A percentile compares a stretch with the other conserved stretches of the same genome.
phyloP scores from a whole-genome alignment of 2,797 vertebrate species.

The Sparidentex hasta region DNA sequence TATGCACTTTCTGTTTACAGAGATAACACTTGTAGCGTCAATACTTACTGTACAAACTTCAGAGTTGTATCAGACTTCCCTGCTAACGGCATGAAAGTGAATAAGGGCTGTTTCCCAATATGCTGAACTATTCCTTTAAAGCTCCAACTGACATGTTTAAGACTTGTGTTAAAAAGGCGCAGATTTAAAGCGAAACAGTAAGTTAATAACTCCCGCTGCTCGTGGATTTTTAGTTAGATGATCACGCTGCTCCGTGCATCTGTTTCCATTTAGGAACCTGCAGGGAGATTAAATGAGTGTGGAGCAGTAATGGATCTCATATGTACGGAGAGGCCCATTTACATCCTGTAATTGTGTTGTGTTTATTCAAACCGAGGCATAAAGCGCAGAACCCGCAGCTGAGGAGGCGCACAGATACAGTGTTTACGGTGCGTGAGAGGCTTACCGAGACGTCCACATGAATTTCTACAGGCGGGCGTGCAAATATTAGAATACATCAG shows the following conservation, averaged over 20 bases:
- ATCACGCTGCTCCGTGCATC: conserved; percentile 61
- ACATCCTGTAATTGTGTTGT: conserved; percentile 68
- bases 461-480: conserved; percentile 7
- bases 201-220: conserved; percentile 49
- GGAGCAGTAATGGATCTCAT: conserved; percentile 67
- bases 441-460: conserved; percentile 12
- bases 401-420: conserved; percentile 45
- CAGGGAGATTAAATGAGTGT: conserved; percentile 68
- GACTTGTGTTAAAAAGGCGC: not conserved
- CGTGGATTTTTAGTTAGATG: conserved; percentile 45
- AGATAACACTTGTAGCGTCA: no score
- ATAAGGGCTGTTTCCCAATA: not conserved
- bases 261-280: conserved; percentile 75
- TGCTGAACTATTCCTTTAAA: not conserved
- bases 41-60: not conserved
- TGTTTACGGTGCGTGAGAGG: conserved; percentile 51
- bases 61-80: not conserved
- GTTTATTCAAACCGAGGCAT: conserved; percentile 68
- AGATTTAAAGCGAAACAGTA: conserved; percentile 34
- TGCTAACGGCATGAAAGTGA: not conserved
- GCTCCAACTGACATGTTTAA: not conserved
- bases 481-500: conserved; percentile 32
- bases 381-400: conserved; percentile 42
- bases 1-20: no score
- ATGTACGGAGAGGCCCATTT: conserved; percentile 67